Percentiles rank a stretch among this genome's conserved stretches.
phyloP scores from a whole-genome alignment of 1,140 invertebrate species.

The Teleopsis dalmanni region DNA sequence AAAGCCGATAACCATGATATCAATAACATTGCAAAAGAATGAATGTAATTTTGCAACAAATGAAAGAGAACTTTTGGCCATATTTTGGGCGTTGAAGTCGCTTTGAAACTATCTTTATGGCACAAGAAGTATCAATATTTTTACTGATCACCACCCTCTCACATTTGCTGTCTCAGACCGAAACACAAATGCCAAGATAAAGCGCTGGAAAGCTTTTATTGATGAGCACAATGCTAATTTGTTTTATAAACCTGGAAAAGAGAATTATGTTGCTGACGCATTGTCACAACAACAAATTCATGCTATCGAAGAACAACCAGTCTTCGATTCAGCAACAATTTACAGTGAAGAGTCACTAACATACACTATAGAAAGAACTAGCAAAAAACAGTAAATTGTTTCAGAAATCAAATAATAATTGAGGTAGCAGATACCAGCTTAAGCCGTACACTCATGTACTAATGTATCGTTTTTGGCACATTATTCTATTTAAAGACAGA shows the following conservation, averaged over 20 bases:
- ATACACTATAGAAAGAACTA: slow-evolving; percentile 8
- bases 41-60: slow-evolving; percentile 10
- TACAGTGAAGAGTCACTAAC: slow-evolving; percentile 15
- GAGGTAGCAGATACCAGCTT: neutral
- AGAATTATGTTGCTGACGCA: slow-evolving; percentile 24
- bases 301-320: neutral
- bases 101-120: slow-evolving; percentile 9
- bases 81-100: slow-evolving; percentile 7
- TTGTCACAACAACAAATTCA: slow-evolving; percentile 13
- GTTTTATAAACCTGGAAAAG: slow-evolving; percentile 23
- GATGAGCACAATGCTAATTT: slow-evolving; percentile 17
- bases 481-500: neutral
- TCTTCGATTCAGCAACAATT: slow-evolving; percentile 9
- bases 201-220: slow-evolving; percentile 8
- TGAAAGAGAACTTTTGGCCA: slow-evolving; percentile 7
- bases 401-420: slow-evolving; percentile 10
- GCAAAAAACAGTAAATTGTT: slow-evolving; percentile 14
- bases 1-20: slow-evolving; percentile 14
- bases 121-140: slow-evolving; percentile 4
- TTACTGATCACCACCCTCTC: slow-evolving; percentile 12
- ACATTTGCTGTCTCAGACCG: slow-evolving; percentile 8
- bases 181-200: slow-evolving; percentile 11
- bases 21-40: slow-evolving; percentile 4
- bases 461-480: neutral
- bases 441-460: neutral